A percentile compares a stretch with the other conserved stretches of the same genome.
These are phyloP conservation scores for Seladonia tumulorum DNA, from an alignment of 2,888 invertebrate genomes.

Conservation along the genomic window DNA sequence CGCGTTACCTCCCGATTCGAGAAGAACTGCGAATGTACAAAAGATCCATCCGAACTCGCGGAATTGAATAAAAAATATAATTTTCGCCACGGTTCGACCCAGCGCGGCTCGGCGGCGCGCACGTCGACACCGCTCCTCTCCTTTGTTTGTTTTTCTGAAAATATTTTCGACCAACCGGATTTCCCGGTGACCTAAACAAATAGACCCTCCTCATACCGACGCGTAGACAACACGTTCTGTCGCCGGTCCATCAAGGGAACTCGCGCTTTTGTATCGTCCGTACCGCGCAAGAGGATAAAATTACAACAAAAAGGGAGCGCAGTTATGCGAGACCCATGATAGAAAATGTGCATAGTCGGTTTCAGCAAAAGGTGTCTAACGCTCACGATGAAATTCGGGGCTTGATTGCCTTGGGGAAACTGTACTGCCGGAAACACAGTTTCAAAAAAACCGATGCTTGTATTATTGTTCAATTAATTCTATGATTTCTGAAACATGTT, in stretches of 20 bases:
- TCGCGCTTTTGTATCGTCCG: background rate
- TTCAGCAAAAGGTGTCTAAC: background rate
- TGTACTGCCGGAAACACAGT: background rate
- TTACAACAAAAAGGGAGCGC: background rate
- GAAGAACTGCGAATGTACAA: constrained; percentile 17
- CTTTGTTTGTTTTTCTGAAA: constrained; percentile 30
- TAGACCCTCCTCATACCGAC: background rate
- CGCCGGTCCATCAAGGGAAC: background rate
- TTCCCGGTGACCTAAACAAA: constrained; percentile 46
- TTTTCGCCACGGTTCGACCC: constrained; percentile 5
- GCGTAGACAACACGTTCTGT: constrained; percentile 14
- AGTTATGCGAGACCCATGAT: constrained; percentile 1
- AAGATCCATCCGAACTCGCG: background rate
- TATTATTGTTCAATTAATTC: background rate
- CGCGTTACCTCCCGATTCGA: background rate
- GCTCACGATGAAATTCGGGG: background rate
- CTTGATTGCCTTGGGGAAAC: background rate
- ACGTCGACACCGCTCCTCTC: background rate
- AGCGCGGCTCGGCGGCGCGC: background rate
- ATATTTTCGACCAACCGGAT: constrained; percentile 14
- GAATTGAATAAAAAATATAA: constrained; percentile 54
- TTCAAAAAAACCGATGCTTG: background rate
- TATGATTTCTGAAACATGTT: too few relatives aligned
- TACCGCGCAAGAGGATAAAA: background rate
- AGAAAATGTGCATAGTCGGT: background rate